Percentiles rank a stretch among this genome's conserved stretches.
These are phyloP conservation scores for Agelastica alni DNA, from an alignment of 2,888 invertebrate species.

Conservation along the genomic window DNA sequence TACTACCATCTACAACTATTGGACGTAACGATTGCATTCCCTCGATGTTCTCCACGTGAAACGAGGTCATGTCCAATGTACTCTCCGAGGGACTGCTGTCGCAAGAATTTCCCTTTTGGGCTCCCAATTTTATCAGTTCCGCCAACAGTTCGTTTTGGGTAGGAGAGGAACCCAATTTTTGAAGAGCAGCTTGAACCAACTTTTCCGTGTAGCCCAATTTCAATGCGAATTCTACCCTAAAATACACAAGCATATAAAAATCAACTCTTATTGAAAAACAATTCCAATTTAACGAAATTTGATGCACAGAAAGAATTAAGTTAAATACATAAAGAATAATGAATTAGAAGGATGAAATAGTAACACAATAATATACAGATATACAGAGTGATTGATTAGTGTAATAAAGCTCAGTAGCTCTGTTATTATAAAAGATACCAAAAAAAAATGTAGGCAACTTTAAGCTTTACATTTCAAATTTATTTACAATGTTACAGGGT, in stretches of 20 bases:
- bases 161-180: constrained; percentile 82
- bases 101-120: constrained; percentile 55
- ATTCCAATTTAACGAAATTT: too few relatives aligned
- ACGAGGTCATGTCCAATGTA: constrained; percentile 44
- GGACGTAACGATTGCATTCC: constrained; percentile 61
- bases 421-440: too few relatives aligned
- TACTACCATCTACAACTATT: constrained; percentile 92
- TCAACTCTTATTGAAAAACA: too few relatives aligned
- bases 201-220: constrained; percentile 91
- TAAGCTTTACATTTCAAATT: too few relatives aligned
- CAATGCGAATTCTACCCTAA: constrained; percentile 83
- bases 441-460: too few relatives aligned
- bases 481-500: too few relatives aligned
- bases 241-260: background rate
- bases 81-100: constrained; percentile 53
- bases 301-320: too few relatives aligned
- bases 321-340: too few relatives aligned
- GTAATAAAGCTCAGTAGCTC: too few relatives aligned
- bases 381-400: too few relatives aligned
- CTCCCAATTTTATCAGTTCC: constrained; percentile 83
- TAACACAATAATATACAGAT: too few relatives aligned
- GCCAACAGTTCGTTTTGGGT: constrained; percentile 86
- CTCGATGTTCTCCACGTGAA: constrained; percentile 35
- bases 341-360: too few relatives aligned
- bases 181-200: constrained; percentile 79